Evolutionary conservation across 2,113 vertebrate genomes (phyloP).

Genomic region (Desmodus rotundus): DNA sequence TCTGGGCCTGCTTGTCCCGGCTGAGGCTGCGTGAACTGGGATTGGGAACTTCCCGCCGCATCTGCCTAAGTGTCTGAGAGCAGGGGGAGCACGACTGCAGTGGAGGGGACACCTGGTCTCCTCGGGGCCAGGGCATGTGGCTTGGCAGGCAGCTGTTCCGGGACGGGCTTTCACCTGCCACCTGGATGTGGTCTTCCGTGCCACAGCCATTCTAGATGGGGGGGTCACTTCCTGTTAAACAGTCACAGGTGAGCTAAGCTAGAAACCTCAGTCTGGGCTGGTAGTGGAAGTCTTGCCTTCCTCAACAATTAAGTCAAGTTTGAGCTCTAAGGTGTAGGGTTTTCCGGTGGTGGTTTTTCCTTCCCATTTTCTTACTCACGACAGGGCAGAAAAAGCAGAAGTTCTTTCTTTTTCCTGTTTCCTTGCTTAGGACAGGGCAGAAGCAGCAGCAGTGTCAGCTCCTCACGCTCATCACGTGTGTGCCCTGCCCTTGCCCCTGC

Average conservation of each 20-base stretch:
- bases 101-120: background rate
- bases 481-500: background rate
- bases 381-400: background rate
- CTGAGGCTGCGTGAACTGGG: background rate
- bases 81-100: background rate
- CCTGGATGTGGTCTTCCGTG: background rate
- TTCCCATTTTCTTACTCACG: background rate
- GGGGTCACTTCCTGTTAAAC: background rate
- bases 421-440: background rate
- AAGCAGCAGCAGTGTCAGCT: no score
- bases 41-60: rapidly evolving
- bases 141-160: rapidly evolving
- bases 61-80: background rate
- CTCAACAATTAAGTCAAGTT: background rate
- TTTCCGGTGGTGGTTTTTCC: background rate
- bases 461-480: rapidly evolving
- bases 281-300: background rate
- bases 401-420: background rate
- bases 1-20: background rate
- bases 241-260: background rate
- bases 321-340: background rate
- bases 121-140: rapidly evolving
- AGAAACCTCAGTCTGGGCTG: background rate
- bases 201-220: background rate
- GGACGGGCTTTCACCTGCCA: background rate